Evolutionary conservation across 2,113 vertebrate species (phyloP), one percentile per base, ranked within the genome.

Genomic region (Hippoglossus stenolepis): DNA sequence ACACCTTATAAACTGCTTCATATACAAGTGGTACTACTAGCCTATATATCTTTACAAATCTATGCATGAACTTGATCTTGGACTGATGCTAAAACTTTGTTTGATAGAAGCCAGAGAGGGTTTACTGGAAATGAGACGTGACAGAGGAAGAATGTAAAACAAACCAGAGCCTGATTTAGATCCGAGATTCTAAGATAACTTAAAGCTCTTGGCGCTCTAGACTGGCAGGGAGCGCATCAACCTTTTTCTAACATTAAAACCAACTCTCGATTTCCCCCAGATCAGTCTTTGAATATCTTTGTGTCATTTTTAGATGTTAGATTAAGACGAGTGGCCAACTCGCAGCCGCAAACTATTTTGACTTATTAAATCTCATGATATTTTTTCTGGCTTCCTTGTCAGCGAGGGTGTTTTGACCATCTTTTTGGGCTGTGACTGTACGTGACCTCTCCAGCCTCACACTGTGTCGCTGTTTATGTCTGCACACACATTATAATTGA

Each of bases 401-500:
- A 45, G 18, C 15, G 2, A 56, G 5, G 14, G 17, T 73, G 79
- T 70, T 65, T 71, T 74, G 0, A n/a, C 51, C 51, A 26, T 56
- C 24, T 73, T 54, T 23, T 23, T 4, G 8, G 20, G 14, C 45
- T 31, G 23, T 18, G 31, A 38, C 61, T 59, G 38, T 11, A 13
- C 31, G 4, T 47, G 45, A 47, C 31, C 31, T 31, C 5, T 31
- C 1, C 6, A 31, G 31, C 31, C 28, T 28, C 28, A 28, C 28
- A 28, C 14, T 47, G 45, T 17, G 45, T 12, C 20, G 72, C 58
- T 59, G 53, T 45, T 70, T 54, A 6, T n/a, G 68, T 13, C 77
- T 49, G 65, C 66, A 65, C 83, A 86, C 70, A 80, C 61, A 51
- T 80, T 51, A 43, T 84, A 85, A 88, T 75, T 75, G 35, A 56